Evolutionary conservation across 2,888 invertebrate species (phyloP).

Genomic region (Ceriagrion tenellum): DNA sequence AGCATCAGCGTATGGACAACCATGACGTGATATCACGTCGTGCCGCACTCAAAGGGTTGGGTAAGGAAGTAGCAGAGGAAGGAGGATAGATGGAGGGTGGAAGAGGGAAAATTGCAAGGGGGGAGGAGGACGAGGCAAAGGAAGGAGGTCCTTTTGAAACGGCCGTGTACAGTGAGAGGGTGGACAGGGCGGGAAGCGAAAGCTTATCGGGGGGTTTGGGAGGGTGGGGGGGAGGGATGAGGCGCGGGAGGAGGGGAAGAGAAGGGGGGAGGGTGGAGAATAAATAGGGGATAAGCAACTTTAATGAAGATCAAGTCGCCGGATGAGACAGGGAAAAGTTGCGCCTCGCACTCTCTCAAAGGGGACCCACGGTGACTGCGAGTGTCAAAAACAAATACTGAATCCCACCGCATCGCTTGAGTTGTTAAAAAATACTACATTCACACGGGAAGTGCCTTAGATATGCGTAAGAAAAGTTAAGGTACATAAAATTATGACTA

Average conservation of each 20-base stretch:
- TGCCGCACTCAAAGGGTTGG: too few relatives aligned
- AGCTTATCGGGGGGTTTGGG: not conserved
- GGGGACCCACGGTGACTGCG: too few relatives aligned
- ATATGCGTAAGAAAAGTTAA: too few relatives aligned
- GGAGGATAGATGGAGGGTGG: not conserved
- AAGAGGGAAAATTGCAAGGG: not conserved
- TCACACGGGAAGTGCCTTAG: too few relatives aligned
- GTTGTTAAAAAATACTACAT: too few relatives aligned
- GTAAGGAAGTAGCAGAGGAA: not conserved
- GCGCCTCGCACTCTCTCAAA: too few relatives aligned
- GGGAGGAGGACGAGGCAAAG: not conserved
- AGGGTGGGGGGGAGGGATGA: not conserved
- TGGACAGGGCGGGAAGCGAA: not conserved
- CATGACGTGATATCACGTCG: too few relatives aligned
- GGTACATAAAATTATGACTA: too few relatives aligned
- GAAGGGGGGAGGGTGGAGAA: not conserved
- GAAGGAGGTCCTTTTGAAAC: not conserved
- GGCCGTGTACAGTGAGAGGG: not conserved
- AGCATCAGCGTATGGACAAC: too few relatives aligned
- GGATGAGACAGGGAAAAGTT: not conserved
- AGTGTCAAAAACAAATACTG: too few relatives aligned
- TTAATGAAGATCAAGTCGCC: not conserved
- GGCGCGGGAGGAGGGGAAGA: not conserved
- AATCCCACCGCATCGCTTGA: too few relatives aligned
- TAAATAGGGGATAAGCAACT: not conserved